Conservation (phyloP, 2,797 vertebrate genomes). For the Acipenser transmontanus region DNA sequence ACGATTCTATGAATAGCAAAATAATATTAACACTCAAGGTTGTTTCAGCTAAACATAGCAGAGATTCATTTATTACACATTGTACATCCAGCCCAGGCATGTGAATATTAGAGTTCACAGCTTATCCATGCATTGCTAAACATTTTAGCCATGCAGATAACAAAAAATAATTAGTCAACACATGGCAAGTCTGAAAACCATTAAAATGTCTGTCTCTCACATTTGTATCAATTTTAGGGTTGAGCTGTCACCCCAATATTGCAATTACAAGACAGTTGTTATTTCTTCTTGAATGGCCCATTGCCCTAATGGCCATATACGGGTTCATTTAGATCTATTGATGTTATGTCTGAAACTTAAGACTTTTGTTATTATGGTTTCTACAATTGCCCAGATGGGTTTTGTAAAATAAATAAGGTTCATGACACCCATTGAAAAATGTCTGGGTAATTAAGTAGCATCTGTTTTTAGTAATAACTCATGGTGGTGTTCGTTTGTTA, state of each 20-base stretch:
- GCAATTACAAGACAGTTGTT: slow-evolving; percentile 31
- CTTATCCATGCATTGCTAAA: too few relatives aligned
- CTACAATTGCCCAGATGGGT: slow-evolving; percentile 28
- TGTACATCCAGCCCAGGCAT: too few relatives aligned
- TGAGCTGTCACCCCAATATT: slow-evolving; percentile 24
- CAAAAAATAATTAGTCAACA: too few relatives aligned
- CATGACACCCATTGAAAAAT: slow-evolving; percentile 45
- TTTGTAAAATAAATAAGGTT: slow-evolving; percentile 35
- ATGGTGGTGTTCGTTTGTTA: neutral
- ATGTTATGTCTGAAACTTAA: slow-evolving; percentile 65
- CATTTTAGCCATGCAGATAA: too few relatives aligned
- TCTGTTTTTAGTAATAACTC: slow-evolving; percentile 4
- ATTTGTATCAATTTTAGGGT: slow-evolving; percentile 20
- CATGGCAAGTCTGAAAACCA: slow-evolving; percentile 31
- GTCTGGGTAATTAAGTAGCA: slow-evolving; percentile 3
- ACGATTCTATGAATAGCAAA: too few relatives aligned
- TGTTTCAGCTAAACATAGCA: too few relatives aligned
- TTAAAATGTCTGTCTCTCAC: slow-evolving; percentile 42
- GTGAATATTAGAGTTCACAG: too few relatives aligned
- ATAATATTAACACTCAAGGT: too few relatives aligned
- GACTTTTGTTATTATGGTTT: slow-evolving; percentile 62
- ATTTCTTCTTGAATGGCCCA: slow-evolving; percentile 60
- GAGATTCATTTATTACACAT: too few relatives aligned
- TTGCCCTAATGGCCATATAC: slow-evolving; percentile 71
- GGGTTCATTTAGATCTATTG: slow-evolving; percentile 63